Conservation (phyloP, 2,888 invertebrate species). For the Invenusta paracnida region DNA sequence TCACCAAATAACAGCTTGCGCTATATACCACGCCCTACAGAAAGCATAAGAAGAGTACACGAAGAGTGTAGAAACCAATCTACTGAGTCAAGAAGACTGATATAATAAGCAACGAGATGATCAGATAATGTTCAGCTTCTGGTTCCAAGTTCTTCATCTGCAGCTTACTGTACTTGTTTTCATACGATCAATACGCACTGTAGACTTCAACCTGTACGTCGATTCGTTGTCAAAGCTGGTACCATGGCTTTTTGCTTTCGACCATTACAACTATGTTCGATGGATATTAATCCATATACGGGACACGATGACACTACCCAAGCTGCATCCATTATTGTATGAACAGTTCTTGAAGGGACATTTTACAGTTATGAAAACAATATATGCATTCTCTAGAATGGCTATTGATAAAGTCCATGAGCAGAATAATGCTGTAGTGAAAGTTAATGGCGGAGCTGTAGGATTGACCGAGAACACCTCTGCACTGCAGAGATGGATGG, state of each 20-base stretch:
- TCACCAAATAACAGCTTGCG: not conserved
- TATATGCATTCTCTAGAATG: not conserved
- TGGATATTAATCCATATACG: no score
- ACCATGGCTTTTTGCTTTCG: no score
- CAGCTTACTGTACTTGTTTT: slow-evolving; percentile 10
- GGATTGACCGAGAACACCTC: not conserved
- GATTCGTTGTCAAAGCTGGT: no score
- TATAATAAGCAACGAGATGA: not conserved
- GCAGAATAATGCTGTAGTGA: not conserved
- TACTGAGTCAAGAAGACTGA: not conserved
- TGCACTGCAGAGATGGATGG: not conserved
- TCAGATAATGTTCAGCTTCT: not conserved
- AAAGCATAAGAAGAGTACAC: not conserved
- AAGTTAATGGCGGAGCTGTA: not conserved
- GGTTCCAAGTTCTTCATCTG: not conserved
- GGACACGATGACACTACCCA: no score
- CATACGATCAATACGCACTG: not conserved
- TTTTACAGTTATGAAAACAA: not conserved
- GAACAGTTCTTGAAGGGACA: not conserved
- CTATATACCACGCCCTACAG: not conserved
- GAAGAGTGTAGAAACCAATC: not conserved
- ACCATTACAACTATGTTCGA: no score
- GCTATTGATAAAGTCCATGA: not conserved
- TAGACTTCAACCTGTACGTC: no score
- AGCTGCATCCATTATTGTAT: no score